phyloP scores from a whole-genome alignment of 2,113 vertebrate genomes.

The Brachirus orientalis region DNA sequence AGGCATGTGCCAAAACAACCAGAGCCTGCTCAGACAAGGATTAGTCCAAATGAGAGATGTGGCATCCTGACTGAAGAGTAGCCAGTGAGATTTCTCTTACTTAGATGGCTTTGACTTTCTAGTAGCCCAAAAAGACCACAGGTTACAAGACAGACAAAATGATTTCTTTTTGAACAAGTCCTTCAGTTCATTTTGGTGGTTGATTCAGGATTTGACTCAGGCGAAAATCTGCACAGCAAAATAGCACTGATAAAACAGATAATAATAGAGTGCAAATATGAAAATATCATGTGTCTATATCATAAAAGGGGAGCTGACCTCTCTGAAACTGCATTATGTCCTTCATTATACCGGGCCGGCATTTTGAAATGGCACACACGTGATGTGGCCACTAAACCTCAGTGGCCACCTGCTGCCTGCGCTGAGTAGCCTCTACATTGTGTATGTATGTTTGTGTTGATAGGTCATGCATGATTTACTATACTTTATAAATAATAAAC shows the following conservation, averaged over 20 bases:
- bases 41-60: slow-evolving; percentile 40
- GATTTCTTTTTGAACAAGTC: too few relatives aligned
- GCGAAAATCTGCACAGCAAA: too few relatives aligned
- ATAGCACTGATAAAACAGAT: background rate
- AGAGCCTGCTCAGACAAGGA: slow-evolving; percentile 38
- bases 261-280: background rate
- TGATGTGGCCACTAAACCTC: slow-evolving; percentile 56
- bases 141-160: too few relatives aligned
- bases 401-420: slow-evolving; percentile 62
- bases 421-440: slow-evolving; percentile 16
- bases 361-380: slow-evolving; percentile 69
- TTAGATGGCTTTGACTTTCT: background rate
- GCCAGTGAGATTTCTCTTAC: background rate
- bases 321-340: slow-evolving; percentile 17
- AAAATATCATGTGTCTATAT: background rate
- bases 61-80: slow-evolving; percentile 19
- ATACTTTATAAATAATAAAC: slow-evolving; percentile 47
- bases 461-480: slow-evolving; percentile 39
- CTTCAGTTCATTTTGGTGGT: slow-evolving; percentile 26
- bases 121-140: background rate
- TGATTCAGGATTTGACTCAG: slow-evolving; percentile 2
- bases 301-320: slow-evolving; percentile 35
- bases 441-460: slow-evolving; percentile 24
- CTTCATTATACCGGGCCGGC: slow-evolving; percentile 57
- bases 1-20: slow-evolving; percentile 16